Percentiles rank a stretch among this genome's conserved stretches.
Conservation (phyloP, 2,888 invertebrate genomes). For the Tethea ocularis region DNA sequence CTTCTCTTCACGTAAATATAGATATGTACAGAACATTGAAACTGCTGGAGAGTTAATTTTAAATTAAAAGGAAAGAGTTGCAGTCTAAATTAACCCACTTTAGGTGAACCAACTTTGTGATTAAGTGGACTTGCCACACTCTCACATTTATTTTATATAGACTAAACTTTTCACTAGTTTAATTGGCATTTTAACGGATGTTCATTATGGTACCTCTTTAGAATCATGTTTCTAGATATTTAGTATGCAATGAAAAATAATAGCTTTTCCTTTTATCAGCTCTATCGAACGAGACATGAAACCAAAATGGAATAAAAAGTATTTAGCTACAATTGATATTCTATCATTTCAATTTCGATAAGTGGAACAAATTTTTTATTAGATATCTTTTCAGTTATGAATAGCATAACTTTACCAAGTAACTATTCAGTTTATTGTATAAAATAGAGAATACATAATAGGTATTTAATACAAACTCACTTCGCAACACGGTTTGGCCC, state of each 20-base stretch:
- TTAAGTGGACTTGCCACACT: constrained; percentile 33
- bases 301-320: too few species aligned
- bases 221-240: not conserved
- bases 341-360: not conserved
- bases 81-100: constrained; percentile 40
- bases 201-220: not conserved
- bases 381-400: not conserved
- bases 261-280: too few species aligned
- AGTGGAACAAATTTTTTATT: not conserved
- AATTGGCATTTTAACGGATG: constrained; percentile 26
- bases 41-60: constrained; percentile 52
- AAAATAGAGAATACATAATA: too few species aligned
- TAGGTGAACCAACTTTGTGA: constrained; percentile 43
- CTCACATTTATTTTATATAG: constrained; percentile 32
- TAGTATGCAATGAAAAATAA: not conserved
- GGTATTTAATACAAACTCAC: too few species aligned
- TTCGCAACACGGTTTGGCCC: too few species aligned
- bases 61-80: constrained; percentile 54
- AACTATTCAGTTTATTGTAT: too few species aligned
- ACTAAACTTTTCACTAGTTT: constrained; percentile 33
- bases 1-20: not conserved
- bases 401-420: too few species aligned
- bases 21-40: constrained; percentile 14
- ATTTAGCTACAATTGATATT: too few species aligned
- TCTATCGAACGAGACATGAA: too few species aligned